Evolutionary conservation across 1,140 invertebrate genomes (phyloP), one percentile per base, ranked within the genome.

Genomic region (Hylaeus anthracinus): DNA sequence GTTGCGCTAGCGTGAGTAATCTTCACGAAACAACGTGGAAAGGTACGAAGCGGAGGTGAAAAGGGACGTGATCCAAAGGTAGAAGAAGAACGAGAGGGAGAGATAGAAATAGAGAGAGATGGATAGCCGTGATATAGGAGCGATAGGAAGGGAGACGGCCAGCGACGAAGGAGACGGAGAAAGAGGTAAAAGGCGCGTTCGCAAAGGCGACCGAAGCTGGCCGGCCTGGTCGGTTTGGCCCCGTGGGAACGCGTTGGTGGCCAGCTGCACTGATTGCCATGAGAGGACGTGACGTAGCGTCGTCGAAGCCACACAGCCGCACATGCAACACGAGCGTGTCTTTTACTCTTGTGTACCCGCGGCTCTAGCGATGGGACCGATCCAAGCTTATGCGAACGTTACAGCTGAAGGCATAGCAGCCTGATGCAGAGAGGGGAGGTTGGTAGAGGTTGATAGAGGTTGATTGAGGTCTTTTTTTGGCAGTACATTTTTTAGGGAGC

Each of bases 171-270:
- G 67, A 75, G 63, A 74, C 75, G 81, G 76, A 81, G 63, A 64
- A 78, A 66, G 79, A 82, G 88, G 83, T 83, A 81, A 86, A 75
- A 85, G 77, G 78, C 76, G 85, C 79, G 84, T 83, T 85, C 82
- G 86, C 78, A 88, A 86, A 86, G 84, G 84, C 73, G 81, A 86
- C 82, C 85, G 85, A 88, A 60, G 78, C 70, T 80, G 77, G 83
- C 81, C 78, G 83, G 83, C 83, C 87, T 87, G 88, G 90, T 92
- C 86, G 90, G 89, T 91, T 90, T 86, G 90, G 89, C 90, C 89
- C 89, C 92, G 92, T 93, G 92, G 91, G 92, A 93, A 93, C 90
- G 92, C 91, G 92, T 92, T 92, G 92, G 92, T 92, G 91, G 91
- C 90, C 92, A 92, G 92, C 92, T 92, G 92, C 92, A 92, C 88